Conservation (phyloP, 2,797 vertebrate species). For the Lepidocolaptes lacrymiger region DNA sequence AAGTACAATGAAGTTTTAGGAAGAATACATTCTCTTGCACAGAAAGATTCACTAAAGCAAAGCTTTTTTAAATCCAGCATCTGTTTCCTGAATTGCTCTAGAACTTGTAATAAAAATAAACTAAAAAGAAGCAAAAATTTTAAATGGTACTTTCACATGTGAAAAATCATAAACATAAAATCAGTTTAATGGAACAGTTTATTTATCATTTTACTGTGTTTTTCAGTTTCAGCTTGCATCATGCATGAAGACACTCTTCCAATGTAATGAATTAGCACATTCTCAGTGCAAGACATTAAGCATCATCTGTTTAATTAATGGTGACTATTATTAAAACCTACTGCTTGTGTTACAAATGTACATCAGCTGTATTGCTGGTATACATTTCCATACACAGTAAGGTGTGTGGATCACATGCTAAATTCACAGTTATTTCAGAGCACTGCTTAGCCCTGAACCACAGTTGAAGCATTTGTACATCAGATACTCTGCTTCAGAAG, state of each 20-base stretch:
- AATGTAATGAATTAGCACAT: neutral
- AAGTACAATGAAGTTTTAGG: conserved; percentile 70
- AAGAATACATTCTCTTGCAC: conserved; percentile 52
- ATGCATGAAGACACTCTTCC: neutral
- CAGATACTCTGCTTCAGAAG: neutral
- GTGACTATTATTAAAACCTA: neutral
- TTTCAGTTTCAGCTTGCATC: neutral
- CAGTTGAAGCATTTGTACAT: neutral
- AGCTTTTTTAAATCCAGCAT: conserved; percentile 45
- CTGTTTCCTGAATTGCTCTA: conserved; percentile 39
- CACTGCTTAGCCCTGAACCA: neutral
- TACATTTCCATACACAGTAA: neutral
- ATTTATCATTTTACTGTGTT: neutral
- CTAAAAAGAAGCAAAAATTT: neutral
- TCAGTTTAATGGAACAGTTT: neutral
- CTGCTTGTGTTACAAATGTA: neutral
- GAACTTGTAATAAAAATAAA: conserved; percentile 16
- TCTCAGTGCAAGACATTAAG: neutral
- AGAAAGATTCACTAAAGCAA: conserved; percentile 41
- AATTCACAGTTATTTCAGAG: neutral
- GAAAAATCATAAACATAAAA: neutral
- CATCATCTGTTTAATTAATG: neutral
- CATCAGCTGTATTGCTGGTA: neutral
- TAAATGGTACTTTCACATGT: neutral
- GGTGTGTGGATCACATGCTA: neutral